These are phyloP conservation scores for Pterocles gutturalis DNA, from an alignment of 2,113 vertebrate genomes.

Conservation along the genomic window DNA sequence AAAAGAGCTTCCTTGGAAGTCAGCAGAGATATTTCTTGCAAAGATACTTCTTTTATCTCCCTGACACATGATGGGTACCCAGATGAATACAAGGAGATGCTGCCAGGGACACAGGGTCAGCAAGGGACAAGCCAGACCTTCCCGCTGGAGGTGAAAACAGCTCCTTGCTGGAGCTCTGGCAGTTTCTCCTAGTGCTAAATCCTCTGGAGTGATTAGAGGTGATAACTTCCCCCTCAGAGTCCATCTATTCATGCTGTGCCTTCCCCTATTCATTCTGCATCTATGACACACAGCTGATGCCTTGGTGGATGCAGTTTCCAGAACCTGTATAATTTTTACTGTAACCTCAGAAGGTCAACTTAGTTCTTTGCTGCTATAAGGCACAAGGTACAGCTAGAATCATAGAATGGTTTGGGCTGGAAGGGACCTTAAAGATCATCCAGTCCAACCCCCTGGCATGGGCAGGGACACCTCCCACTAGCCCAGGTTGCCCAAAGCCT, in stretches of 20 bases:
- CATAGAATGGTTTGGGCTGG: too few relatives aligned
- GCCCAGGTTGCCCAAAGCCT: too few relatives aligned
- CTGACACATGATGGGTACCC: background rate
- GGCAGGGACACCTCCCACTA: too few relatives aligned
- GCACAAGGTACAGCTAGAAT: background rate
- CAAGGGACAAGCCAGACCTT: background rate
- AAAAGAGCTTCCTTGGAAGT: background rate
- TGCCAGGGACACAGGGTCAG: background rate
- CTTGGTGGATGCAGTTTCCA: background rate
- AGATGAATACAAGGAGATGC: background rate
- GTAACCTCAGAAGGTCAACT: background rate
- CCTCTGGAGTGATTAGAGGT: background rate
- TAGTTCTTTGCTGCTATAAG: background rate
- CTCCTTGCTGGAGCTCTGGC: constrained; percentile 12
- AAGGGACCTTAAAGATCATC: too few relatives aligned
- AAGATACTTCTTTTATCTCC: background rate
- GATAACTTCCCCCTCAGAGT: background rate
- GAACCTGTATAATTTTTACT: background rate
- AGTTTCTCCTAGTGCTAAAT: background rate
- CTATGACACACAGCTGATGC: background rate
- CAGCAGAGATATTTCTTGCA: background rate
- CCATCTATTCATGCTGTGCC: background rate
- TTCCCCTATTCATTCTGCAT: background rate
- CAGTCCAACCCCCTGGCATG: too few relatives aligned
- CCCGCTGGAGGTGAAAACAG: background rate